Evolutionary conservation across 2,888 invertebrate species (phyloP).

Genomic region (Capitulum mitella): DNA sequence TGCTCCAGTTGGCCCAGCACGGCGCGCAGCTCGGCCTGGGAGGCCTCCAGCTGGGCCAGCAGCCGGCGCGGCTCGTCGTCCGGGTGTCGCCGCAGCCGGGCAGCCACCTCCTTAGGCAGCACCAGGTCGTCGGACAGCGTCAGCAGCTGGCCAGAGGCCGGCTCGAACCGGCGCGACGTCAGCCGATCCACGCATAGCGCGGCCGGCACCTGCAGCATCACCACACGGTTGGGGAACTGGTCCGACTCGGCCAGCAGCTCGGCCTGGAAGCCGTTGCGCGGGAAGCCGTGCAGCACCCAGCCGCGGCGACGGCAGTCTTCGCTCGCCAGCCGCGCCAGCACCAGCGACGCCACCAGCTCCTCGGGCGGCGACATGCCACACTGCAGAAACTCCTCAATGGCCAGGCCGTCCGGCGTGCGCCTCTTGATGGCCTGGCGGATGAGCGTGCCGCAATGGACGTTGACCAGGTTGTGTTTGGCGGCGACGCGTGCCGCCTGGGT

Average conservation of each 20-base stretch:
- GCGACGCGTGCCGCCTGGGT: neutral
- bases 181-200: neutral
- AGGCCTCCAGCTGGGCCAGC: neutral
- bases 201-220: neutral
- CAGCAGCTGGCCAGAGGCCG: neutral
- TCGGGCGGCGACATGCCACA: neutral
- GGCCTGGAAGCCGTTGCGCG: neutral
- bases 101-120: neutral
- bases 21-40: neutral
- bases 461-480: neutral
- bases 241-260: neutral
- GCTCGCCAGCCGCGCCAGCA: neutral
- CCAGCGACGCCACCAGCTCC: neutral
- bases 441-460: neutral
- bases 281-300: slow-evolving; percentile 1
- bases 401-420: neutral
- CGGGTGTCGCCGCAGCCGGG: neutral
- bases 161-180: neutral
- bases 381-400: neutral
- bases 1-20: neutral
- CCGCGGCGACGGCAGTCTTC: neutral
- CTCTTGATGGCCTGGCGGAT: neutral
- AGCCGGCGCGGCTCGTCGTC: neutral
- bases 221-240: neutral
- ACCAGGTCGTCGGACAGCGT: neutral